Conservation (phyloP, 2,888 invertebrate genomes). For the Nomada fucata region DNA sequence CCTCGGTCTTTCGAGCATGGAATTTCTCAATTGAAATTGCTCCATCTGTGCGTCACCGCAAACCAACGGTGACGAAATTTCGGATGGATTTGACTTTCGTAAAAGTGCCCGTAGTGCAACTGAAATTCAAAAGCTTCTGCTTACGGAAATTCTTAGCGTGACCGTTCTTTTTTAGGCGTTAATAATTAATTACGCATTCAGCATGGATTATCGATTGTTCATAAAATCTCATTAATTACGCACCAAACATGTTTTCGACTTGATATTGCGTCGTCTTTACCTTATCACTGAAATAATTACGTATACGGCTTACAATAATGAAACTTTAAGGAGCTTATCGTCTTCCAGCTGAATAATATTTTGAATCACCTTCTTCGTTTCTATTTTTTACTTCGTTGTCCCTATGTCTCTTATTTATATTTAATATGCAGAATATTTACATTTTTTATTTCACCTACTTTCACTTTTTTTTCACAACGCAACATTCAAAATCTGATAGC, state of each 20-base stretch:
- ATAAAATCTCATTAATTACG: slow-evolving; percentile 16
- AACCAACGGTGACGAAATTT: slow-evolving; percentile 18
- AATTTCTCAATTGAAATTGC: slow-evolving; percentile 37
- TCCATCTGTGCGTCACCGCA: slow-evolving; percentile 6
- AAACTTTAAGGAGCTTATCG: background rate
- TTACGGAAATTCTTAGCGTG: background rate
- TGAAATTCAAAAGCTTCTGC: background rate
- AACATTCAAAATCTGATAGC: too few relatives aligned
- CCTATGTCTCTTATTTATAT: background rate
- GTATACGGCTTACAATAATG: background rate
- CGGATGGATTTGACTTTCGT: background rate
- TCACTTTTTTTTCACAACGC: too few relatives aligned
- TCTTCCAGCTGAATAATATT: background rate
- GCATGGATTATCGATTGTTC: background rate
- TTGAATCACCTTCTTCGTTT: background rate
- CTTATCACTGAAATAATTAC: slow-evolving; percentile 25
- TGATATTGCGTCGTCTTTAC: slow-evolving; percentile 10
- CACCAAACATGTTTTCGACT: slow-evolving; percentile 37
- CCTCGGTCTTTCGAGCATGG: background rate
- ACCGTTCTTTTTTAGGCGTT: background rate
- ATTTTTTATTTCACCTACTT: background rate
- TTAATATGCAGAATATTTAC: too few relatives aligned
- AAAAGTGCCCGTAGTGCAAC: background rate
- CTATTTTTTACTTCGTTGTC: background rate
- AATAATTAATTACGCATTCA: background rate